Conservation (phyloP, 1,140 invertebrate species). For the Nasonia giraulti region DNA sequence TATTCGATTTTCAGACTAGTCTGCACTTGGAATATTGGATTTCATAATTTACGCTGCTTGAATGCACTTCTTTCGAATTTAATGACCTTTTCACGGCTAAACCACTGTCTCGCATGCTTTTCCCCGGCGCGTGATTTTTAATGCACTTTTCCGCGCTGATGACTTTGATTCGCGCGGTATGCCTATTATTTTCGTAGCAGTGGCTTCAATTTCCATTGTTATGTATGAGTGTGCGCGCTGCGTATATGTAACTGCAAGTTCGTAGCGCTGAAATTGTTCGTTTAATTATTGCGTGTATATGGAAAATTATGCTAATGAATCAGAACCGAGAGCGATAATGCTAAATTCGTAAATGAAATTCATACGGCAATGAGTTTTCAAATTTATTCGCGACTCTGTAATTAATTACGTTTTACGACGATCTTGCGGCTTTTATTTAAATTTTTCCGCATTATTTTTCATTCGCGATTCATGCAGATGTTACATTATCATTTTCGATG, state of each 20-base stretch:
- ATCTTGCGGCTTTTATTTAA: not conserved
- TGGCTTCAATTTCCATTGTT: too few relatives aligned
- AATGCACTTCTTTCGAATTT: not conserved
- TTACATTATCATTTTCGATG: not conserved
- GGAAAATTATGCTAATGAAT: constrained; percentile 4
- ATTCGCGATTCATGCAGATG: not conserved
- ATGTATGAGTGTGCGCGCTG: too few relatives aligned
- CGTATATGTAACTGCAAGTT: too few relatives aligned
- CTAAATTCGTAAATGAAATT: not conserved
- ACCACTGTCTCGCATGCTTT: not conserved
- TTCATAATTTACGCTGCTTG: not conserved
- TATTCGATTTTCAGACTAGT: constrained; percentile 21
- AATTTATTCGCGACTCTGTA: not conserved
- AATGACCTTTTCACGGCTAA: not conserved
- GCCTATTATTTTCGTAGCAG: too few relatives aligned
- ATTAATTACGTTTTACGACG: not conserved
- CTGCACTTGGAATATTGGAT: not conserved
- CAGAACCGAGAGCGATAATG: not conserved
- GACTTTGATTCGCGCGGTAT: too few relatives aligned
- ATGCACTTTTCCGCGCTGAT: too few relatives aligned
- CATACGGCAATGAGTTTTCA: not conserved
- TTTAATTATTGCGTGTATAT: not conserved
- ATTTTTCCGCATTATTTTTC: not conserved
- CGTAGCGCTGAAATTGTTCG: not conserved
- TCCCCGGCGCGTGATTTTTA: not conserved